Conservation (phyloP, 2,888 invertebrate species). For the Cheilosia urbana region DNA sequence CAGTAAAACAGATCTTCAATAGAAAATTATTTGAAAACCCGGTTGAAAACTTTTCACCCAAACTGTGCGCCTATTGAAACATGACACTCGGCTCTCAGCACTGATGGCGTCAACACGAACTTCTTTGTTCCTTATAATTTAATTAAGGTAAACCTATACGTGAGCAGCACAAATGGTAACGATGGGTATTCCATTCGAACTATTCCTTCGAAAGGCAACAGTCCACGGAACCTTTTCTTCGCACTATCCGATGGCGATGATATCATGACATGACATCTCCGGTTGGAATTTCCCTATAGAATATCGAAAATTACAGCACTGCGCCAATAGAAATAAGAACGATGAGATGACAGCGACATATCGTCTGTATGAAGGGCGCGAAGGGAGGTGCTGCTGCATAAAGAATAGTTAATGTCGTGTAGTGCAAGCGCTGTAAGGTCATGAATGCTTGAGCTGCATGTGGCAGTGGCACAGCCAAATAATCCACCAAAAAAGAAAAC, state of each 20-base stretch:
- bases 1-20: too few relatives aligned
- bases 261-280: conserved; percentile 58
- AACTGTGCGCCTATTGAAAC: conserved; percentile 23
- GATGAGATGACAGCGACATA: neutral
- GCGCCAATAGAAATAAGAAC: conserved; percentile 34
- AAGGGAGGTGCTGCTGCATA: conserved; percentile 15
- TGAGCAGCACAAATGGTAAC: conserved; percentile 8
- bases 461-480: conserved; percentile 15
- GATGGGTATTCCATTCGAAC: conserved; percentile 13
- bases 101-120: conserved; percentile 40
- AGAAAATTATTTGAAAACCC: neutral
- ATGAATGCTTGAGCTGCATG: conserved; percentile 27
- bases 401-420: conserved; percentile 47
- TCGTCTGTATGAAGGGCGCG: neutral
- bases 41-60: neutral
- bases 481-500: conserved; percentile 19
- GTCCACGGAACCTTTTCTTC: conserved; percentile 18
- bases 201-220: conserved; percentile 2
- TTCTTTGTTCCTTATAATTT: conserved; percentile 40
- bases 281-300: conserved; percentile 19
- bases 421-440: conserved; percentile 18
- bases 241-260: conserved; percentile 34
- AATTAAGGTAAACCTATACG: conserved; percentile 35
- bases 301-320: conserved; percentile 47
- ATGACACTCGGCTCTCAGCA: conserved; percentile 4